Base-by-base conservation (phyloP, 2,113 vertebrate genomes). In the Melanerpes aurifrons region DNA sequence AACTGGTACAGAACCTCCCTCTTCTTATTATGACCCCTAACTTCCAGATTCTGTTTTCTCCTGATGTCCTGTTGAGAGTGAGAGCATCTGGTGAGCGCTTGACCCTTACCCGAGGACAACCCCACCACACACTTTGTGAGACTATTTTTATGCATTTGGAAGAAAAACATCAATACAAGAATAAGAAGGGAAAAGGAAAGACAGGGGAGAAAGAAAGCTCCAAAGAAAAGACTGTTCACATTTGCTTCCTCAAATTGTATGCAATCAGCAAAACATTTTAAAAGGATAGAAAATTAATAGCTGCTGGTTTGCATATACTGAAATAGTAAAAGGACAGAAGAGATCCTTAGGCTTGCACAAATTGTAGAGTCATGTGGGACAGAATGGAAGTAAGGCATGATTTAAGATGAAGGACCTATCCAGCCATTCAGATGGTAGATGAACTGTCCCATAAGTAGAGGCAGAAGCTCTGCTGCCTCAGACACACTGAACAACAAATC, bases 41-140 rank as follows among this genome's bases (percentile, higher is more conserved):
- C 6, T 35, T 68, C 53, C 28, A 24, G 47, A 50, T 77, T 54
- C 28, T 62, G 15, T 63, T 84, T 88, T 37, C 10, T 58, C 40
- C 10, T 0, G 0, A 15, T 25, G 10, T 17, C 31, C 31, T 69
- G 22, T 20, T n/a, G 48, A 50, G 35, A 57, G 24, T 19, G 20
- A 71, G 18, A 75, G 22, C 0, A 0, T 20, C 31, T 59, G n/a
- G 45, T 10, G 13, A n/a, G n/a, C 1, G 0, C 29, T 10, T 6
- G 14, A 6, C 7, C 48, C 20, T 76, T 31, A 61, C 37, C 12
- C 10, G 68, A 79, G 15, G 43, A 56, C 75, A 89, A 59, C 10
- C 18, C 18, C 63, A 43, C 19, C 29, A 63, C 29, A 57, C 1
- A 32, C 10, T 24, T 66, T 1, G 56, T 12, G 5, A 74, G 22